Evolutionary conservation across 1,140 invertebrate genomes (phyloP).

Genomic region (Neotoxoptera formosana): DNA sequence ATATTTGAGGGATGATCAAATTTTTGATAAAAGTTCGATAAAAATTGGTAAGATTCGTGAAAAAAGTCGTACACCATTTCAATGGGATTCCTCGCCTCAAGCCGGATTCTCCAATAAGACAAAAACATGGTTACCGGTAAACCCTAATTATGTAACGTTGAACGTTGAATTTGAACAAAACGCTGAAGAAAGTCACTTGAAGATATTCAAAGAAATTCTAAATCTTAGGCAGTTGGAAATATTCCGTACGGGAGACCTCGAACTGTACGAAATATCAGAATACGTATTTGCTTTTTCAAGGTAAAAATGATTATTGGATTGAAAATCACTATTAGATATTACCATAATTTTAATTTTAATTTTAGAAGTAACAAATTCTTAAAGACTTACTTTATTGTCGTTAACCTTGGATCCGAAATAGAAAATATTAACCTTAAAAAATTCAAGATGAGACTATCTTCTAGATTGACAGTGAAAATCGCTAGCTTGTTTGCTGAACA

Average conservation of each 20-base stretch:
- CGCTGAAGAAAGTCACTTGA: slow-evolving; percentile 65
- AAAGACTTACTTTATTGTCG: slow-evolving; percentile 48
- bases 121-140: slow-evolving; percentile 74
- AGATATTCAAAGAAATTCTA: slow-evolving; percentile 66
- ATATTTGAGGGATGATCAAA: slow-evolving; percentile 67
- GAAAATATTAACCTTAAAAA: slow-evolving; percentile 31
- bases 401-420: slow-evolving; percentile 55
- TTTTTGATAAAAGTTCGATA: no score
- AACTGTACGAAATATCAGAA: slow-evolving; percentile 59
- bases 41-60: slow-evolving; percentile 66
- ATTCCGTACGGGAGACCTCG: slow-evolving; percentile 64
- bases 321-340: no score
- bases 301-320: background rate
- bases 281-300: slow-evolving; percentile 58
- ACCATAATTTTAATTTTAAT: no score
- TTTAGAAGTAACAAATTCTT: background rate
- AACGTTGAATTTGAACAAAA: slow-evolving; percentile 65
- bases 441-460: background rate
- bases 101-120: slow-evolving; percentile 71
- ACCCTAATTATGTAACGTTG: slow-evolving; percentile 66
- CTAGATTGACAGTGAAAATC: background rate
- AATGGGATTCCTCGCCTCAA: slow-evolving; percentile 71
- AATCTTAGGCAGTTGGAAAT: slow-evolving; percentile 63
- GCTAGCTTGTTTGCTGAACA: background rate
- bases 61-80: slow-evolving; percentile 75